Conservation (phyloP, 2,113 vertebrate species). For the Pituophis catenifer region DNA sequence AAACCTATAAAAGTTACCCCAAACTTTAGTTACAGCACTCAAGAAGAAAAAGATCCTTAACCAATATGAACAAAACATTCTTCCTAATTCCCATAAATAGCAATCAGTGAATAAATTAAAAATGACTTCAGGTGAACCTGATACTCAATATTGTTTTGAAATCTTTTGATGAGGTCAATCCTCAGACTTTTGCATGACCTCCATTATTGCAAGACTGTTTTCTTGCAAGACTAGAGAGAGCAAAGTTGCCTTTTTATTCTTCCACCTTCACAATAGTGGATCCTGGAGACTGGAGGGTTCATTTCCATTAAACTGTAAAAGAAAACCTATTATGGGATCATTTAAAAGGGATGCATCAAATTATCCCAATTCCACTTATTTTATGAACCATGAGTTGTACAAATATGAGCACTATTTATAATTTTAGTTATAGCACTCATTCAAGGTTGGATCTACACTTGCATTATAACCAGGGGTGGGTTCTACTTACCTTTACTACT, state of each 20-base stretch:
- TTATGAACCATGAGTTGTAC: not conserved
- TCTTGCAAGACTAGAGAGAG: not conserved
- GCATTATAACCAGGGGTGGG: not conserved
- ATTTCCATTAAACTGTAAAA: not conserved
- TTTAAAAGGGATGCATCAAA: not conserved
- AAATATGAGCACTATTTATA: not conserved
- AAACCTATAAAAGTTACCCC: not conserved
- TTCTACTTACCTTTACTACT: no score
- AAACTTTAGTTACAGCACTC: no score
- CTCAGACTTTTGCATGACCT: not conserved
- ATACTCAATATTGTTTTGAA: not conserved
- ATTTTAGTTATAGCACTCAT: not conserved
- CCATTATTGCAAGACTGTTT: not conserved
- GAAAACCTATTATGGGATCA: not conserved
- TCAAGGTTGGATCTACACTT: not conserved
- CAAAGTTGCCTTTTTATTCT: not conserved
- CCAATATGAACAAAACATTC: not conserved
- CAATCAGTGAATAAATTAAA: not conserved
- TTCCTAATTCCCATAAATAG: not conserved
- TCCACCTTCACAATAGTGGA: not conserved
- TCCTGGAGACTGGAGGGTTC: not conserved
- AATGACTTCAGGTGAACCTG: not conserved
- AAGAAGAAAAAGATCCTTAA: not conserved
- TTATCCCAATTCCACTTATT: not conserved
- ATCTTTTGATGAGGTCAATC: not conserved